These are phyloP conservation scores for Napeogenes sylphis DNA, from an alignment of 2,888 invertebrate genomes.

Conservation along the genomic window DNA sequence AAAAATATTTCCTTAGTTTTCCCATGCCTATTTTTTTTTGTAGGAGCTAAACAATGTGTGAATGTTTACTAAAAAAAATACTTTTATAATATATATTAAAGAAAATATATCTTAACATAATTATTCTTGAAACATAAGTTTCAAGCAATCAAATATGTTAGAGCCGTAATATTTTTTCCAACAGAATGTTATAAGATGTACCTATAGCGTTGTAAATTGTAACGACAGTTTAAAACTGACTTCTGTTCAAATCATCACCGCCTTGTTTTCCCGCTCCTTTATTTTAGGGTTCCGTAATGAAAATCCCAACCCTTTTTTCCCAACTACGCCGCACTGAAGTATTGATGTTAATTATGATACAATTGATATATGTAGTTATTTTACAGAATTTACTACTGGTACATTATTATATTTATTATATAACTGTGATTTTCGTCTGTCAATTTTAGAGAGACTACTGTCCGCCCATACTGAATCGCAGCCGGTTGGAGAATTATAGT, in stretches of 20 bases:
- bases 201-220: slow-evolving; percentile 50
- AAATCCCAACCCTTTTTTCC: neutral
- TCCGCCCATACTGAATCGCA: no score
- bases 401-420: no score
- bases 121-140: neutral
- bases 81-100: no score
- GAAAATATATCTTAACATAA: no score
- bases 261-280: slow-evolving; percentile 41
- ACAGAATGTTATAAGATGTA: slow-evolving; percentile 42
- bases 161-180: neutral
- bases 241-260: slow-evolving; percentile 46
- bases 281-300: slow-evolving; percentile 18
- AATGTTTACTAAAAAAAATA: no score
- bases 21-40: no score
- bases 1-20: no score
- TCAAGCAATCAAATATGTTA: neutral
- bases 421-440: neutral
- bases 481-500: no score
- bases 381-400: no score
- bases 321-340: neutral
- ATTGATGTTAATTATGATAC: neutral
- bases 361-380: neutral
- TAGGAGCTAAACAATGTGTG: no score
- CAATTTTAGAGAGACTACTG: no score
- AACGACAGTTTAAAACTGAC: slow-evolving; percentile 68